These are phyloP conservation scores for Heteromormyrus szaboi DNA, from an alignment of 2,797 vertebrate species.

Conservation along the genomic window DNA sequence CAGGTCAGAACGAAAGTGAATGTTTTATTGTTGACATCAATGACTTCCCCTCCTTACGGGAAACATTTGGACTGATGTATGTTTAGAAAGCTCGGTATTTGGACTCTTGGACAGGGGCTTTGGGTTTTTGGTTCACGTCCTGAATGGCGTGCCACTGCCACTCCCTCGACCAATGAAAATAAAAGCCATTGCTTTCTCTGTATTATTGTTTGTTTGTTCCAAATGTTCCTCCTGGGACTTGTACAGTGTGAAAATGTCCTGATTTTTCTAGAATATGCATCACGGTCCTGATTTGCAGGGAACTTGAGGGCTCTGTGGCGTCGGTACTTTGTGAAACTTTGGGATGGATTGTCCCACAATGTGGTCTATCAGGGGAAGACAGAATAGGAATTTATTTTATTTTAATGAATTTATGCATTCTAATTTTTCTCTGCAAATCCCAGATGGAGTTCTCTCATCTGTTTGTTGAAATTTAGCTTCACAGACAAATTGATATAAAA, in stretches of 20 bases:
- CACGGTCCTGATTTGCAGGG: background rate
- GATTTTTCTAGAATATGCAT: constrained; percentile 19
- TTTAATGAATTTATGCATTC: constrained; percentile 24
- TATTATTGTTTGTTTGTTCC: background rate
- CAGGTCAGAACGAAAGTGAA: background rate
- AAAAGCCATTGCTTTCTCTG: background rate
- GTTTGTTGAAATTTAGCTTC: constrained; percentile 17
- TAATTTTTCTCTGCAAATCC: constrained; percentile 5
- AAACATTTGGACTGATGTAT: background rate
- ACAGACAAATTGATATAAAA: constrained; percentile 22
- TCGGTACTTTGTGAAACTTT: constrained; percentile 15
- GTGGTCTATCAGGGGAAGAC: background rate
- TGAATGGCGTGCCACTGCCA: background rate
- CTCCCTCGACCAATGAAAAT: background rate
- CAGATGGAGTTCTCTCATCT: background rate
- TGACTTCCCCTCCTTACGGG: constrained; percentile 5
- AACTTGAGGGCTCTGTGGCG: background rate
- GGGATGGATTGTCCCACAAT: background rate
- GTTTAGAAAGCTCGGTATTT: background rate
- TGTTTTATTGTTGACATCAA: background rate
- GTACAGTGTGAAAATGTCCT: constrained; percentile 14
- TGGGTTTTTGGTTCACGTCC: background rate
- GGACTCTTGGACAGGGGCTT: background rate
- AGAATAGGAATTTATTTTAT: constrained; percentile 12
- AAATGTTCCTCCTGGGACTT: background rate